phyloP scores from a whole-genome alignment of 1,140 invertebrate species.

The Ruditapes philippinarum region DNA sequence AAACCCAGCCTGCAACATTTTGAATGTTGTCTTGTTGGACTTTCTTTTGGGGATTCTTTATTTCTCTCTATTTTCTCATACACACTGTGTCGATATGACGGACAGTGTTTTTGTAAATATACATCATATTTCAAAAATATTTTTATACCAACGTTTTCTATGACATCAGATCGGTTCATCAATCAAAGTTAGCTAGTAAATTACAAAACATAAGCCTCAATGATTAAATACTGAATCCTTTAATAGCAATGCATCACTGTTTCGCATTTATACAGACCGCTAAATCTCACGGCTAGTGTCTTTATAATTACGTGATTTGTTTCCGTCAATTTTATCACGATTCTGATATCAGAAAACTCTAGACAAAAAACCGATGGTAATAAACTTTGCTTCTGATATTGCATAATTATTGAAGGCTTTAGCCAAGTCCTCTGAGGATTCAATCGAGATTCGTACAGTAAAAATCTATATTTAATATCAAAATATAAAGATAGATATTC shows the following conservation, averaged over 20 bases:
- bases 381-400: not conserved
- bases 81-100: too few relatives aligned
- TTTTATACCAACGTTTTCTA: too few relatives aligned
- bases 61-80: too few relatives aligned
- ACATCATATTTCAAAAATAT: too few relatives aligned
- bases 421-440: not conserved
- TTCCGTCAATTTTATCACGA: constrained; percentile 21
- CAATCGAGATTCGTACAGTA: not conserved
- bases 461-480: not conserved
- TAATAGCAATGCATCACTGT: not conserved
- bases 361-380: not conserved
- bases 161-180: too few relatives aligned
- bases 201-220: not conserved
- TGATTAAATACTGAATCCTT: not conserved
- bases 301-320: not conserved
- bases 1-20: too few relatives aligned
- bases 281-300: not conserved
- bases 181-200: not conserved
- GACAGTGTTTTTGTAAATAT: too few relatives aligned
- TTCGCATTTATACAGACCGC: not conserved
- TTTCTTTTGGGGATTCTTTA: too few relatives aligned
- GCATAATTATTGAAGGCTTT: not conserved
- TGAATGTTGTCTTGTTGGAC: too few relatives aligned
- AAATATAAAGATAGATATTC: not conserved
- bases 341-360: not conserved